Conservation (phyloP, 2,888 invertebrate genomes). For the Brachylomia viminalis region DNA sequence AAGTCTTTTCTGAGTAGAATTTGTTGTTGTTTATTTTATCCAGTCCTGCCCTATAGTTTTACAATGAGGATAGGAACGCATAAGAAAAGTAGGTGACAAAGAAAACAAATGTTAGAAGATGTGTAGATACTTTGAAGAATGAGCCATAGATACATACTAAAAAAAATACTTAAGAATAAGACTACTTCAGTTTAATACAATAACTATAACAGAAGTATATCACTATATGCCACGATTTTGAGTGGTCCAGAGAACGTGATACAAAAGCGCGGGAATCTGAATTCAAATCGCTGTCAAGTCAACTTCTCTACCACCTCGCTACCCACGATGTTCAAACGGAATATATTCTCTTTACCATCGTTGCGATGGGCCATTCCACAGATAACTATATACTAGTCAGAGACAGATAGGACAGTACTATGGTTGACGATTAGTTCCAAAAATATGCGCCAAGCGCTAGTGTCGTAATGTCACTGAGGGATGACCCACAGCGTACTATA, state of each 20-base stretch:
- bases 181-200: background rate
- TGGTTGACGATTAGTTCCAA: too few relatives aligned
- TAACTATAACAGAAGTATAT: background rate
- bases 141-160: background rate
- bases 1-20: constrained; percentile 48
- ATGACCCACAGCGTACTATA: too few relatives aligned
- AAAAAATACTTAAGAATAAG: background rate
- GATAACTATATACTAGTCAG: too few relatives aligned
- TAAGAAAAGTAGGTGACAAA: background rate
- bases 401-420: too few relatives aligned
- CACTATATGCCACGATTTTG: background rate
- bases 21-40: constrained; percentile 16
- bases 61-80: background rate
- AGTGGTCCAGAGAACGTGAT: background rate
- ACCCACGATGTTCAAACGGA: background rate
- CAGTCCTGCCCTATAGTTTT: too few relatives aligned
- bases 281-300: background rate
- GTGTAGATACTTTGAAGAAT: background rate
- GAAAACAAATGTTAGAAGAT: background rate
- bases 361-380: constrained; percentile 7
- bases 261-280: background rate
- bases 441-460: too few relatives aligned
- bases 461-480: too few relatives aligned
- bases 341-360: background rate
- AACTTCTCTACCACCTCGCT: background rate